Evolutionary conservation across 2,797 vertebrate species (phyloP).

Genomic region (Microctenopoma steveboyesi): DNA sequence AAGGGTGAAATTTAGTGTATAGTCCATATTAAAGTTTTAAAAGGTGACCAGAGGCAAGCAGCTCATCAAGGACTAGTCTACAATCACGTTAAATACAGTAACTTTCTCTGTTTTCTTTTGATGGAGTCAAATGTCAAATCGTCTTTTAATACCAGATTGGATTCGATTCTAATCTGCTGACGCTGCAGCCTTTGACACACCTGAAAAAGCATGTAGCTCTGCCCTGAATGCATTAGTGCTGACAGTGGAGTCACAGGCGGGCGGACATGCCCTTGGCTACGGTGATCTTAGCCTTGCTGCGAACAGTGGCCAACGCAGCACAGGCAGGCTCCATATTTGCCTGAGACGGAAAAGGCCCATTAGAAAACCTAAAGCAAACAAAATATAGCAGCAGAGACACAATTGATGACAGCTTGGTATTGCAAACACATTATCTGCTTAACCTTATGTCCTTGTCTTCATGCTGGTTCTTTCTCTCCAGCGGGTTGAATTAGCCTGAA

Average conservation of each 20-base stretch:
- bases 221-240: slow-evolving; percentile 86
- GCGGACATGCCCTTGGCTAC: slow-evolving; percentile 80
- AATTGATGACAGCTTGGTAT: slow-evolving; percentile 61
- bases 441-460: slow-evolving; percentile 80
- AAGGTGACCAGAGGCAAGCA: slow-evolving; percentile 36
- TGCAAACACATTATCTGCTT: slow-evolving; percentile 75
- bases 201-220: slow-evolving; percentile 81
- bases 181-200: slow-evolving; percentile 72
- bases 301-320: slow-evolving; percentile 56
- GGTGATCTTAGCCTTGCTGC: slow-evolving; percentile 62
- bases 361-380: slow-evolving; percentile 61
- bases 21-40: slow-evolving; percentile 58
- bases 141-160: slow-evolving; percentile 87
- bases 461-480: slow-evolving; percentile 65
- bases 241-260: slow-evolving; percentile 75
- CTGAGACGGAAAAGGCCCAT: slow-evolving; percentile 48
- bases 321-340: slow-evolving; percentile 41
- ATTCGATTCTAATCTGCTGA: slow-evolving; percentile 89
- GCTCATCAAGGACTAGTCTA: slow-evolving; percentile 56
- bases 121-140: slow-evolving; percentile 86
- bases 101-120: slow-evolving; percentile 79
- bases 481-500: slow-evolving; percentile 79
- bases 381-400: slow-evolving; percentile 46
- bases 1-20: slow-evolving; percentile 32
- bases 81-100: slow-evolving; percentile 71